phyloP scores from a whole-genome alignment of 2,113 vertebrate genomes.

The Peromyscus californicus region DNA sequence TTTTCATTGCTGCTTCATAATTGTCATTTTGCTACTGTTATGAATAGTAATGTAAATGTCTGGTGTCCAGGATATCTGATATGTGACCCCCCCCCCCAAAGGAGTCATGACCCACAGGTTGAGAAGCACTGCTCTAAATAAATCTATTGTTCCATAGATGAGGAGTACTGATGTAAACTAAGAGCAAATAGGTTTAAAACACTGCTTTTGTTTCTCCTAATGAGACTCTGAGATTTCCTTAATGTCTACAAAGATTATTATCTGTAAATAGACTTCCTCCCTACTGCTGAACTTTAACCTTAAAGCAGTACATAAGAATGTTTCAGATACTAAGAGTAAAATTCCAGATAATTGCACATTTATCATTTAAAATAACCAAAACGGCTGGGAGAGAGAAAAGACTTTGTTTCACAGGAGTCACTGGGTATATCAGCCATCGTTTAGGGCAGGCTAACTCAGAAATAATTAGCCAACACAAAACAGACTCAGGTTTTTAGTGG shows the following conservation, averaged over 20 bases:
- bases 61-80: background rate
- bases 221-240: background rate
- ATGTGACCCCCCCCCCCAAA: background rate
- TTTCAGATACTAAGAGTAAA: constrained; percentile 30
- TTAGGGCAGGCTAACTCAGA: background rate
- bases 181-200: constrained; percentile 20
- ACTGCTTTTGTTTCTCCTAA: constrained; percentile 18
- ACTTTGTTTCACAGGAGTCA: background rate
- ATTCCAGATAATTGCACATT: background rate
- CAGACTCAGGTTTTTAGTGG: background rate
- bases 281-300: background rate
- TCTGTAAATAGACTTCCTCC: background rate
- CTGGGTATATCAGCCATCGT: background rate
- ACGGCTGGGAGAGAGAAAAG: background rate
- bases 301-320: background rate
- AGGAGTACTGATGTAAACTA: constrained; percentile 18
- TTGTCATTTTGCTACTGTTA: background rate
- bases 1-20: background rate
- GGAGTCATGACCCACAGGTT: background rate
- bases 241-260: constrained; percentile 19
- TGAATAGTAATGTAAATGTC: background rate
- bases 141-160: constrained; percentile 8
- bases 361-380: constrained; percentile 11
- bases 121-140: background rate
- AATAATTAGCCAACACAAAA: background rate